A percentile compares a stretch with the other conserved stretches of the same genome.
Conservation (phyloP, 2,113 vertebrate genomes). For the Bubo blakistoni region DNA sequence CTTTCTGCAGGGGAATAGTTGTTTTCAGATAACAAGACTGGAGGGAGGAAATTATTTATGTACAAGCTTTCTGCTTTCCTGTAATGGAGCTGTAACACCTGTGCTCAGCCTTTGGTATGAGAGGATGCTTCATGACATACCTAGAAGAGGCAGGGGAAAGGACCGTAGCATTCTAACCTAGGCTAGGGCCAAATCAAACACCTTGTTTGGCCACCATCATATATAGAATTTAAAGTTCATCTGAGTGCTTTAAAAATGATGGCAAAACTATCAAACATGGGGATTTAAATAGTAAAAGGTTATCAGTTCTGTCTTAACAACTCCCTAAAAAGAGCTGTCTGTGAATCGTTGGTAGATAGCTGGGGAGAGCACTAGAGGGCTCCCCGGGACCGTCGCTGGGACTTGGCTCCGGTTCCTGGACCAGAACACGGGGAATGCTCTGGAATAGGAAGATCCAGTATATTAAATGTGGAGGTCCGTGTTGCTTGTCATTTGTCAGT, state of each 20-base stretch:
- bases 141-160: neutral
- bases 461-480: neutral
- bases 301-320: neutral
- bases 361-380: slow-evolving; percentile 68
- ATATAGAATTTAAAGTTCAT: neutral
- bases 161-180: neutral
- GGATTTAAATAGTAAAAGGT: neutral
- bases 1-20: neutral
- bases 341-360: neutral
- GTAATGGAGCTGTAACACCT: neutral
- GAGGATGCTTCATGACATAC: neutral
- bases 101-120: neutral
- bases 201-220: neutral
- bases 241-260: neutral
- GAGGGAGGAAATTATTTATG: neutral
- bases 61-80: neutral
- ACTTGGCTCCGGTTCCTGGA: neutral
- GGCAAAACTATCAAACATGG: neutral
- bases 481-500: neutral
- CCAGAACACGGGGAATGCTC: neutral
- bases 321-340: neutral
- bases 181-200: neutral
- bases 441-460: neutral
- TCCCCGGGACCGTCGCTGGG: neutral
- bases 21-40: neutral